Evolutionary conservation across 2,888 invertebrate species (phyloP), one percentile per base, ranked within the genome.

Genomic region (Hydrotaea diabolus): DNA sequence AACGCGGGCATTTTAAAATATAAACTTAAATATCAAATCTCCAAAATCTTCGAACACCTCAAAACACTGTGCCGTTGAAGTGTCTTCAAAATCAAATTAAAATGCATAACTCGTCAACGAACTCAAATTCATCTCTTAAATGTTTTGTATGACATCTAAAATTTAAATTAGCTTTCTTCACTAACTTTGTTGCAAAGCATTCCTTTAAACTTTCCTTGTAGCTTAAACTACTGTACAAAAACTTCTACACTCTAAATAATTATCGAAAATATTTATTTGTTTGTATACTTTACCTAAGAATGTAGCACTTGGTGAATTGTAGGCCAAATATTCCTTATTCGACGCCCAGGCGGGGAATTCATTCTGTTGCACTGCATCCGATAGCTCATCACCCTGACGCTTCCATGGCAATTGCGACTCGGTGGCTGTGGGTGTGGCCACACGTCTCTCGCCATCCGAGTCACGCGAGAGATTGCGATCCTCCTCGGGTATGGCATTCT

Each of bases 301-400:
- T 79, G 97, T 98, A 73, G 97, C 97, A 11, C 97, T 97, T 2
- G 98, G 98, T 74, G 98, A 98, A 91, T 95, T 97, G 91, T 98
- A 98, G 15, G 97, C 96, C 89, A 98, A 93, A 91, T 98, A 98
- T 90, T 98, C 98, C 91, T 98, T 97, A 92, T 98, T 98, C 46
- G 97, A 96, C 62, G 98, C 98, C 98, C 98, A 98, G 15, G 97
- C 95, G 13, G 98, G 98, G 91, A 98, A 98, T 92, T 98, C 98
- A 59, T 96, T 96, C 91, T 97, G 97, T 89, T 96, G 95, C 74
- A 96, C 92, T 87, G 96, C 94, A 88, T 95, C 93, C 21, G 95
- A 95, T 81, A 94, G 93, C 77, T 95, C 95, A 89, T 96, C 96
- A 88, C 96, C 96, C 85, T 94, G 95, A 7, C 97, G 95, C 93